Base-by-base conservation (phyloP, 2,113 vertebrate species). In the Balaeniceps rex region DNA sequence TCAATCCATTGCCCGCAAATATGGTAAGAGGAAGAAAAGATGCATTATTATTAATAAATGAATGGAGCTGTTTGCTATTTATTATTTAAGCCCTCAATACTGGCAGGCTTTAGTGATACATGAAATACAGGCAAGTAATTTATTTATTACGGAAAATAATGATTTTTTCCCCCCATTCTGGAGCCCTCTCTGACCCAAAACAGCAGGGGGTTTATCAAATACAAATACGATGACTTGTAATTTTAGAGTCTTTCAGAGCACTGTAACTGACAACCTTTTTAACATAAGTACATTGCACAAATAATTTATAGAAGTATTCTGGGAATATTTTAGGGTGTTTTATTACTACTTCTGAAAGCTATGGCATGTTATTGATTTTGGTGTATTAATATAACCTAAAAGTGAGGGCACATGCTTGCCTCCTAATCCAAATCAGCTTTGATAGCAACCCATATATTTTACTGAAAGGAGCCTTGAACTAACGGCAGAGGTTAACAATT, bases 61-160 rank as follows among this genome's bases (percentile, higher is more conserved):
- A 98, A 97, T 97, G 95, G 96, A 97, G 93, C 97, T 98, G 98
- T 98, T 98, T 98, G 98, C 98, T 98, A 98, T 98, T 98, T 98
- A 98, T 98, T 98, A 98, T 98, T 99, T 98, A 99, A 98, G 83
- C 94, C 95, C 97, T 98, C 91, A 83, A 97, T 98, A 97, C 96
- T 91, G 96, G 95, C 96, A 97, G 91, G 80, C 94, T 93, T 98
- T 98, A 98, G 97, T 97, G 97, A 98, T 98, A 97, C 97, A 97
- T 98, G 98, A 98, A 98, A 98, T 98, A 98, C 97, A 98, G 98
- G 96, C 97, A 97, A 98, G 97, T 98, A 98, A 98, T 98, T 99
- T 98, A 99, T 99, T 98, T 99, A 98, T 98, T 98, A 98, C 96
- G 94, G 79, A 98, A 98, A 98, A 98, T 98, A 98, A 98, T 98